Base-by-base conservation (phyloP, 2,797 vertebrate species). In the Toxotes lorentzi region DNA sequence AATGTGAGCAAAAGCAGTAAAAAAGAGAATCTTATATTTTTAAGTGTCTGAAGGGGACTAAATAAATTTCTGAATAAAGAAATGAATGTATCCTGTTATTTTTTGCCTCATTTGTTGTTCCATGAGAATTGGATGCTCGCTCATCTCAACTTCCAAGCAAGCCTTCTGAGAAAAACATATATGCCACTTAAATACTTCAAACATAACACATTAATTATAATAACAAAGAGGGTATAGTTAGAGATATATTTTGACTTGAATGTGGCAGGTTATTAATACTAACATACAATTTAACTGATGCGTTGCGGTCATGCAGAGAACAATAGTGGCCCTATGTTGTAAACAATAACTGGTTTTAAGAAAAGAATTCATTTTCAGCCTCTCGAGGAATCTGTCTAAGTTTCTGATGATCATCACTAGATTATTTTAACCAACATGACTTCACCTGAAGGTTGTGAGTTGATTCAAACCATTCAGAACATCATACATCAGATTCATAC, bases 11-110 rank as follows among this genome's bases (percentile, higher is more conserved):
- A 88, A 86, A 81, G 47, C 41, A 82, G 73, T 75, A 73, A 86
- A 79, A 90, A 88, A 86, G 89, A 95, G 89, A 93, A 91, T 94
- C 90, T 45, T 94, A 92, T 93, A 91, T 95, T 94, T 94, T 93
- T 93, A 93, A 94, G 93, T 92, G 78, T 77, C 88, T 88, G 77
- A 89, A 95, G 91, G 77, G 77, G 87, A 93, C 59, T 64, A 90
- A 95, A 94, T 94, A 90, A 94, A 94, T 87, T 86, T 89, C 86
- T 77, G 85, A 92, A 92, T 82, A 85, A 92, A 85, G 57, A 89
- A 91, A 87, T 79, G 58, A 86, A 59, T 70, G 47, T 59, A 72
- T 30, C 4, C 10, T 71, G 11, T 64, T 67, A n/a, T n/a, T 78
- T 53, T 57, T 3, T 82, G 53, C 61, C 45, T 88, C 40, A 4